These are phyloP conservation scores for Argyra leucocephala DNA, from an alignment of 2,888 invertebrate species.

Conservation along the genomic window DNA sequence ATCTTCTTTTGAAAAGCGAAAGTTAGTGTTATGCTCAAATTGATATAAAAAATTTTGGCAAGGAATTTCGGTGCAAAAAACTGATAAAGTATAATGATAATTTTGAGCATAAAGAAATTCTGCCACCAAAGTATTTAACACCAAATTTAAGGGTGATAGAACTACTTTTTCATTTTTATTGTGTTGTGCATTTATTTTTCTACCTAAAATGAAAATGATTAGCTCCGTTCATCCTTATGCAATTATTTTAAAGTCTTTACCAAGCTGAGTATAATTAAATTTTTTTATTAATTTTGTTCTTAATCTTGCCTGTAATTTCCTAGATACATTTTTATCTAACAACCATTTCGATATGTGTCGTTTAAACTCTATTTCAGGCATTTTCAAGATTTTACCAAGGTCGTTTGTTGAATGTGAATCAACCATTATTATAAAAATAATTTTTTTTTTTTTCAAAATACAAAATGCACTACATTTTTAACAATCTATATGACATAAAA, in stretches of 20 bases:
- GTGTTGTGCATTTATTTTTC: conserved; percentile 29
- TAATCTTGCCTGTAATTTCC: conserved; percentile 35
- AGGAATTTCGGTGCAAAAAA: conserved; percentile 40
- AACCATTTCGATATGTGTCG: conserved; percentile 39
- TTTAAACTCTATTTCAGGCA: conserved; percentile 38
- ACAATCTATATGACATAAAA: no score
- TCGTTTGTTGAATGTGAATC: conserved; percentile 21
- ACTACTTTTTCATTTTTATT: conserved; percentile 28
- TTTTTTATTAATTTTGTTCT: conserved; percentile 36
- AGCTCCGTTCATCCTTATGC: no score
- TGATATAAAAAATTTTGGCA: conserved; percentile 37
- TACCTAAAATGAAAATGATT: conserved; percentile 25
- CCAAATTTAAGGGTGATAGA: conserved; percentile 33
- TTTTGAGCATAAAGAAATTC: conserved; percentile 41
- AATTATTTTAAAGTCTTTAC: no score
- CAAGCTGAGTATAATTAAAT: conserved; percentile 38
- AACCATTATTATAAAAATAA: no score
- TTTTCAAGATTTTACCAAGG: conserved; percentile 32
- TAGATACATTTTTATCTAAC: conserved; percentile 36
- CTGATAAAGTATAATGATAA: conserved; percentile 40
- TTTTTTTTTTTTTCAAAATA: no score
- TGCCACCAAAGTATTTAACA: conserved; percentile 38
- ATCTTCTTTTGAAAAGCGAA: conserved; percentile 35
- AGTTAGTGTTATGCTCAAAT: conserved; percentile 32
- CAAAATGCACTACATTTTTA: no score